Evolutionary conservation across 2,797 vertebrate genomes (phyloP).

Genomic region (Sebastes hopkinsi): DNA sequence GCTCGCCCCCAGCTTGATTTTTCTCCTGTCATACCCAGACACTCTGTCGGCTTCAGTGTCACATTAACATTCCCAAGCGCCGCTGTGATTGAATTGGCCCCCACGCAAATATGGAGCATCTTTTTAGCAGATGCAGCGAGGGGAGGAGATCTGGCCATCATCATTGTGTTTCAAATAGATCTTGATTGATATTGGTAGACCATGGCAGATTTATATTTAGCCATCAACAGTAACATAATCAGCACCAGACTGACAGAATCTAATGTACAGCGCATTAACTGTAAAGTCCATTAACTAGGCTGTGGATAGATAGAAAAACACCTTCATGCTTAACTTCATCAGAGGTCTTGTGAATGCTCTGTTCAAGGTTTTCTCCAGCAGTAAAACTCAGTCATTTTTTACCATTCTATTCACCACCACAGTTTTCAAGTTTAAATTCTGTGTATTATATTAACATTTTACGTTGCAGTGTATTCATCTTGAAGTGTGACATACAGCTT

Average conservation of each 20-base stretch:
- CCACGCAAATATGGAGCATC: conserved; percentile 45
- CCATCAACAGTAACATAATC: conserved; percentile 40
- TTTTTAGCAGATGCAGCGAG: conserved; percentile 59
- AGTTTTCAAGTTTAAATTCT: conserved; percentile 1
- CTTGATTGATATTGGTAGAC: conserved; percentile 61
- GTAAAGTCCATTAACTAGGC: conserved; percentile 27
- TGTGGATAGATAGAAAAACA: conserved; percentile 19
- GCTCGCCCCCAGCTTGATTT: conserved; percentile 54
- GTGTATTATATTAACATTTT: neutral
- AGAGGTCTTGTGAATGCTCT: conserved; percentile 21
- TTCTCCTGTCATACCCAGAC: conserved; percentile 45
- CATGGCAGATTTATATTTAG: conserved; percentile 67
- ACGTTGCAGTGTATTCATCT: conserved; percentile 1
- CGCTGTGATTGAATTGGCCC: conserved; percentile 55
- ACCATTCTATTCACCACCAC: neutral
- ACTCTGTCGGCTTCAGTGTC: conserved; percentile 61
- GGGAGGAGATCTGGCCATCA: conserved; percentile 44
- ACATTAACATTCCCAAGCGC: conserved; percentile 54
- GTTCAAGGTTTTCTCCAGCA: conserved; percentile 35
- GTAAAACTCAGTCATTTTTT: conserved; percentile 9
- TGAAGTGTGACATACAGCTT: neutral
- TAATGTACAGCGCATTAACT: conserved; percentile 60
- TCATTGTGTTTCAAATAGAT: conserved; percentile 56
- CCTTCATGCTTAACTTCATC: conserved; percentile 17
- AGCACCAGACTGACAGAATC: conserved; percentile 33